A percentile compares a stretch with the other conserved stretches of the same genome.
Conservation (phyloP, 2,113 vertebrate species). For the Albula goreensis region DNA sequence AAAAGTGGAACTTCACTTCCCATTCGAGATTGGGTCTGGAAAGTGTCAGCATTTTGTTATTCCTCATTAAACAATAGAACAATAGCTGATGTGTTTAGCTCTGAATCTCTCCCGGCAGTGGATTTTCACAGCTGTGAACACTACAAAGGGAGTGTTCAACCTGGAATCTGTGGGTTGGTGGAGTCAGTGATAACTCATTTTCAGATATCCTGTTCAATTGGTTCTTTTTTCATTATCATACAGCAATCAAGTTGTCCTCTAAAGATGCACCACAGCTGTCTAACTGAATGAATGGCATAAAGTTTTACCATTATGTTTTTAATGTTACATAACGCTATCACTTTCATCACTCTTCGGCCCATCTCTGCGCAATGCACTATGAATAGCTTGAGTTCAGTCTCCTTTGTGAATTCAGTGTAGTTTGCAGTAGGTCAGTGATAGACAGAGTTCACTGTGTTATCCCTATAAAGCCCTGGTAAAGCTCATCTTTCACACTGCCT, state of each 20-base stretch:
- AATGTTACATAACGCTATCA: not conserved
- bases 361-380: not conserved
- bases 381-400: not conserved
- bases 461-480: conserved; percentile 21
- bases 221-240: not conserved
- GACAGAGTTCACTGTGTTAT: not conserved
- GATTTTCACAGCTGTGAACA: conserved; percentile 31
- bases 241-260: not conserved
- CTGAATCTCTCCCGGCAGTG: conserved; percentile 51
- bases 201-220: not conserved
- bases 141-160: conserved; percentile 8
- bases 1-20: conserved; percentile 61
- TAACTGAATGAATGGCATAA: not conserved
- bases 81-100: conserved; percentile 60
- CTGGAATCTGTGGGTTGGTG: not conserved
- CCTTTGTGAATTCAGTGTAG: not conserved
- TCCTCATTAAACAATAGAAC: conserved; percentile 74
- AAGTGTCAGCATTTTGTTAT: conserved; percentile 71
- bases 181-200: not conserved
- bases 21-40: conserved; percentile 60
- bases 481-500: conserved; percentile 27
- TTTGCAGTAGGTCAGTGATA: conserved; percentile 11
- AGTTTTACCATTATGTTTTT: not conserved
- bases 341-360: not conserved
- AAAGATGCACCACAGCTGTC: not conserved